Percentiles rank a stretch among this genome's conserved stretches.
Evolutionary conservation across 1,140 invertebrate species (phyloP).

Genomic region (Aphidius ervi): DNA sequence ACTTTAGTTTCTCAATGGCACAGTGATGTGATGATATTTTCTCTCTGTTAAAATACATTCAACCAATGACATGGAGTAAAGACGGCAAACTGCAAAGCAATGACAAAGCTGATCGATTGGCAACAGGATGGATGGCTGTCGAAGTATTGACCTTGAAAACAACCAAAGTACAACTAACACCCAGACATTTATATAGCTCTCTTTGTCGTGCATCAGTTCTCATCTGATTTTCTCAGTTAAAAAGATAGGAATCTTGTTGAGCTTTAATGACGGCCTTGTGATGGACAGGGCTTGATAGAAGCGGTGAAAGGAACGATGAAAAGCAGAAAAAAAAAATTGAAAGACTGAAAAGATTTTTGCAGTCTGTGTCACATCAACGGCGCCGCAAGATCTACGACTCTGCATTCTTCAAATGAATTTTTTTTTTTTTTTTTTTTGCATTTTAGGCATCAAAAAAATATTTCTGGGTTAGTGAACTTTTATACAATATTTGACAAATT

Average conservation of each 20-base stretch:
- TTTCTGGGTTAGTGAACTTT: too few species aligned
- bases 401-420: constrained; percentile 13
- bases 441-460: too few species aligned
- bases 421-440: too few species aligned
- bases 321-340: constrained; percentile 23
- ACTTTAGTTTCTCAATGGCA: background rate
- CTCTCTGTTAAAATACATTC: background rate
- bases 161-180: constrained; percentile 4
- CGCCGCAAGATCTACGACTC: constrained; percentile 45
- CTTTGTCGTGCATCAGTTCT: constrained; percentile 19
- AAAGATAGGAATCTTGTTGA: constrained; percentile 43
- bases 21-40: constrained; percentile 2
- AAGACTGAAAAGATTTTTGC: constrained; percentile 19
- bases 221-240: constrained; percentile 31
- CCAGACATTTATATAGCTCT: background rate
- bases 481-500: too few species aligned
- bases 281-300: constrained; percentile 37
- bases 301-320: constrained; percentile 23
- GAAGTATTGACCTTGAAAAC: constrained; percentile 39
- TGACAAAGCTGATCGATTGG: constrained; percentile 38
- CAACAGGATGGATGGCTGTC: constrained; percentile 39
- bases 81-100: constrained; percentile 16
- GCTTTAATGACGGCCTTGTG: constrained; percentile 45
- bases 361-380: constrained; percentile 42
- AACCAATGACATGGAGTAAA: background rate